Evolutionary conservation across 1,140 invertebrate species (phyloP).

Genomic region (Frieseomelitta varia): DNA sequence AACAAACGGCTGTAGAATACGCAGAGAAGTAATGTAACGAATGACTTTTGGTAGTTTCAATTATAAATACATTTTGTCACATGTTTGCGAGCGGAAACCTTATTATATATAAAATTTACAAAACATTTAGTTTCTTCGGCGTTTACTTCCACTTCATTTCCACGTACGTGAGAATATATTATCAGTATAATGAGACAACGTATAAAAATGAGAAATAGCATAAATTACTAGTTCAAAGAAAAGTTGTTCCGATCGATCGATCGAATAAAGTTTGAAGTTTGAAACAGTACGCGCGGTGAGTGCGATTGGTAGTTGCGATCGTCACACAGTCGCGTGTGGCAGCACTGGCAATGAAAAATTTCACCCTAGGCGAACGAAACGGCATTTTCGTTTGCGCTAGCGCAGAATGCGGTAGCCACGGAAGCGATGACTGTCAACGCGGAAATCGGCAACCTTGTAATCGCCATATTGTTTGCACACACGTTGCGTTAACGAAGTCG

Average conservation of each 20-base stretch:
- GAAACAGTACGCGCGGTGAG: background rate
- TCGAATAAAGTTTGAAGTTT: background rate
- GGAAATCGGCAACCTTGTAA: constrained; percentile 68
- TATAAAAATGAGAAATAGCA: background rate
- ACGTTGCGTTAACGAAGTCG: constrained; percentile 58
- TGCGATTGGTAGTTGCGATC: background rate
- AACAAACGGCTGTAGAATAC: constrained; percentile 85
- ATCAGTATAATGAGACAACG: no score
- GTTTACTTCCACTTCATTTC: background rate
- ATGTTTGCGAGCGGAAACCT: background rate
- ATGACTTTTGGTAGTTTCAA: background rate
- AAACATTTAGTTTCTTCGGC: background rate
- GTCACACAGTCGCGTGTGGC: background rate
- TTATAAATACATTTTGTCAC: constrained; percentile 4
- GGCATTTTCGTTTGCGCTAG: constrained; percentile 57
- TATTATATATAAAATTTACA: background rate
- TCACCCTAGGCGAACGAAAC: background rate
- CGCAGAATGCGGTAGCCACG: constrained; percentile 60
- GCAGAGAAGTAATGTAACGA: constrained; percentile 81
- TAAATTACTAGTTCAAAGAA: background rate
- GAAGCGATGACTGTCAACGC: constrained; percentile 70
- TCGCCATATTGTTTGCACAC: constrained; percentile 73
- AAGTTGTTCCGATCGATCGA: no score
- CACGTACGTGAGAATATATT: no score
- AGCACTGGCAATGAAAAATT: background rate